phyloP scores from a whole-genome alignment of 2,797 vertebrate genomes.

The Enteromius fasciolatus region DNA sequence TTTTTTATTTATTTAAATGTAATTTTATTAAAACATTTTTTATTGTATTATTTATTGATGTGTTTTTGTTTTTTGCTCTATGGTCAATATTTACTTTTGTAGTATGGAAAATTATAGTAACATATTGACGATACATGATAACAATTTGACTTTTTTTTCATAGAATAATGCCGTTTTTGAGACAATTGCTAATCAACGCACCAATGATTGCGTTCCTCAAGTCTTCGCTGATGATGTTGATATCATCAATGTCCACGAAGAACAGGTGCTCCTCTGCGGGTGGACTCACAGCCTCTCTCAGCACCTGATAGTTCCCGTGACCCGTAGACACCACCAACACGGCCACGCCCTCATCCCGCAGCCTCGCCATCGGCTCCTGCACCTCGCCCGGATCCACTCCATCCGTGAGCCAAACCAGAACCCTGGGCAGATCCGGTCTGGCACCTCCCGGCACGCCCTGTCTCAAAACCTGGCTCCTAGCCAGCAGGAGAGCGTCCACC shows the following conservation, averaged over 20 bases:
- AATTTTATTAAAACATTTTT: not conserved
- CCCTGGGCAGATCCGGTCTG: constrained; percentile 83
- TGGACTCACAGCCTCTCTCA: constrained; percentile 83
- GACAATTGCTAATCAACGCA: constrained; percentile 66
- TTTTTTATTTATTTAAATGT: not conserved
- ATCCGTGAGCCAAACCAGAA: constrained; percentile 94
- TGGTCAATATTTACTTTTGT: not conserved
- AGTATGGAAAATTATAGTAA: not conserved
- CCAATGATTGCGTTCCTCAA: constrained; percentile 86
- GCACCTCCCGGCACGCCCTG: constrained; percentile 68
- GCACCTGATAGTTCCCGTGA: constrained; percentile 84
- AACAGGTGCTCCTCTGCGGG: constrained; percentile 83
- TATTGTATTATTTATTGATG: not conserved
- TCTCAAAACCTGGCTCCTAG: constrained; percentile 77
- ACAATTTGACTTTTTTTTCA: not conserved
- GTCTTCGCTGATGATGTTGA: constrained; percentile 86
- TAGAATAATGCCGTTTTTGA: not conserved
- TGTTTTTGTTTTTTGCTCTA: not conserved
- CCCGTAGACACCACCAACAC: constrained; percentile 93
- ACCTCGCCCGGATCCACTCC: constrained; percentile 89
- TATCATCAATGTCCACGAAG: constrained; percentile 94
- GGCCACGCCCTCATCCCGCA: constrained; percentile 84
- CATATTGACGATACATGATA: not conserved
- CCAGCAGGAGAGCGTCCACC: constrained; percentile 81
- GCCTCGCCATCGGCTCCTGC: constrained; percentile 81